phyloP scores from a whole-genome alignment of 2,113 vertebrate species.

The Actenoides hombroni region DNA sequence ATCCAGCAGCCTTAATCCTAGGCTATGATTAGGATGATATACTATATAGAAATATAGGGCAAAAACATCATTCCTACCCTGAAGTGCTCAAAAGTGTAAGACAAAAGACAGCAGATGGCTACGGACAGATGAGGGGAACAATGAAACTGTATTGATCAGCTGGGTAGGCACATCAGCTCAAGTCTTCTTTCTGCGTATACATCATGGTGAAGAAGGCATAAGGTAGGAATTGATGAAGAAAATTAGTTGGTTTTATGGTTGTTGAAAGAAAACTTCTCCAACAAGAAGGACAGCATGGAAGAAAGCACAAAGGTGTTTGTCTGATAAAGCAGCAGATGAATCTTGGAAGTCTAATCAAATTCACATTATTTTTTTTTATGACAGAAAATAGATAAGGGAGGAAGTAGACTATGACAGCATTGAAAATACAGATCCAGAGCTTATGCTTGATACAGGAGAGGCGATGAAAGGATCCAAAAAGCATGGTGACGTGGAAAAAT shows the following conservation, averaged over 20 bases:
- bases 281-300: background rate
- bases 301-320: background rate
- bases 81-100: slow-evolving; percentile 26
- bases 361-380: background rate
- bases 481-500: background rate
- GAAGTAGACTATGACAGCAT: background rate
- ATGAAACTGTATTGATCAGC: slow-evolving; percentile 39
- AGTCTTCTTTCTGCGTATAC: background rate
- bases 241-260: background rate
- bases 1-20: background rate
- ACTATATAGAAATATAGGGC: background rate
- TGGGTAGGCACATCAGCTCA: background rate
- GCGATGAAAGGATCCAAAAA: background rate
- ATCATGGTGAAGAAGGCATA: background rate
- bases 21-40: background rate
- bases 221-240: background rate
- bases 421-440: background rate
- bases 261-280: background rate
- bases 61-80: slow-evolving; percentile 21
- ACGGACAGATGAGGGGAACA: slow-evolving; percentile 40
- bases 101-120: slow-evolving; percentile 66
- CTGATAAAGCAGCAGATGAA: background rate
- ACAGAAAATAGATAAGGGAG: background rate
- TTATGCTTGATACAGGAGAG: background rate
- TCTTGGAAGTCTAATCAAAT: background rate